Evolutionary conservation across 2,797 vertebrate species (phyloP), one percentile per base, ranked within the genome.

Genomic region (Pangasius larnaudii): DNA sequence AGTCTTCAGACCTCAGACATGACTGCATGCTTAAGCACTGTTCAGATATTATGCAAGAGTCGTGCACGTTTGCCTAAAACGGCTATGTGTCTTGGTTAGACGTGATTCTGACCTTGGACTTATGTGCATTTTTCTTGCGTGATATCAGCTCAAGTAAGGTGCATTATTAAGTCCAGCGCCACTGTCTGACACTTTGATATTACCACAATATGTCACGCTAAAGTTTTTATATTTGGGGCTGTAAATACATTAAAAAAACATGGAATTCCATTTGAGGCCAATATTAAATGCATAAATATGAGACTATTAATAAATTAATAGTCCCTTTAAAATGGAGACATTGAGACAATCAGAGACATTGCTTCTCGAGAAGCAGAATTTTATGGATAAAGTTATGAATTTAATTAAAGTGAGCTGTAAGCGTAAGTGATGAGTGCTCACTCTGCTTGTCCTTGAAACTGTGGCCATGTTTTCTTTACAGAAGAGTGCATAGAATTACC

Each of bases 261-360:
- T 46, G 58, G 39, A n/a, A 81, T 16, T 82, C 22, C 8, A 61
- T 82, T 27, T 82, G 2, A 46, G 36, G 14, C 24, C 58, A n/a
- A 61, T 42, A 82, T 82, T 82, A 63, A n/a, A 61, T 61, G 11
- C 33, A 61, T 81, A 63, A 82, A 82, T 82, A 82, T 82, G 24
- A 42, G 2, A 42, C 24, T 46, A 27, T 46, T 82, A 63, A 82
- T 82, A 63, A 82, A 63, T 82, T 27, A 63, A 46, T 46, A 82
- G 36, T 46, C 58, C 39, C 14, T 16, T 46, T n/a, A 82, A 63
- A 46, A 46, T 46, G 46, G 0, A 24, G 36, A 80, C 56, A 59
- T 33, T 2, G 1, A 14, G 33, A 27, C 39, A 42, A 63, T 46
- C 58, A 82, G 39, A 46, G 33, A 61, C 79, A 61, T 81, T 61